These are phyloP conservation scores for Apeira syringaria DNA, from an alignment of 2,888 invertebrate genomes.

Conservation along the genomic window DNA sequence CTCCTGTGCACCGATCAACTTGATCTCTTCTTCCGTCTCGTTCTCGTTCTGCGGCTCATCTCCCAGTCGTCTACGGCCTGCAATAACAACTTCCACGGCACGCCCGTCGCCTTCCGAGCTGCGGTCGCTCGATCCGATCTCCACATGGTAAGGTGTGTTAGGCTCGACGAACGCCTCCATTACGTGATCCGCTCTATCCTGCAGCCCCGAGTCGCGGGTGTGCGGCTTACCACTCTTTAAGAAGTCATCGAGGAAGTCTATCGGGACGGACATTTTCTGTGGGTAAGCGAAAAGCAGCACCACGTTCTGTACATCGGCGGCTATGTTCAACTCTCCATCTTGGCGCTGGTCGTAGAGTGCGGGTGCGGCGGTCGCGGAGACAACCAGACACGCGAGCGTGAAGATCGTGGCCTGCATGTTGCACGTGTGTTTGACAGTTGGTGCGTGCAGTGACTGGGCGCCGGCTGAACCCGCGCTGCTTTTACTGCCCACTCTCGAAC, in stretches of 20 bases:
- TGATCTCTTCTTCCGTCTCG: conserved; percentile 61
- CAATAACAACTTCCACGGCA: conserved; percentile 66
- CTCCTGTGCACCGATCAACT: conserved; percentile 86
- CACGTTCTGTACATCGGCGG: conserved; percentile 89
- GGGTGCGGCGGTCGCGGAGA: conserved; percentile 52
- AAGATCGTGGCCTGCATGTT: conserved; percentile 48
- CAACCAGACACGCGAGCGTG: conserved; percentile 49
- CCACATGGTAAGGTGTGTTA: conserved; percentile 87
- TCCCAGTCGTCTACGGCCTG: conserved; percentile 54
- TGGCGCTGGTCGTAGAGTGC: conserved; percentile 87
- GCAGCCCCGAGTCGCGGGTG: conserved; percentile 39
- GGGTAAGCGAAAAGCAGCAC: conserved; percentile 87
- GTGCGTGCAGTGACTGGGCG: conserved; percentile 58
- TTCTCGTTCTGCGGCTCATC: conserved; percentile 44
- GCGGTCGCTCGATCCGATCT: conserved; percentile 72
- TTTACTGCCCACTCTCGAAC: conserved; percentile 70
- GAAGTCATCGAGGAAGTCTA: conserved; percentile 39
- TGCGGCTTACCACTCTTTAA: conserved; percentile 29
- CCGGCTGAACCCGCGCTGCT: conserved; percentile 62
- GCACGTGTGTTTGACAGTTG: conserved; percentile 58
- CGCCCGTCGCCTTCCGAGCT: conserved; percentile 50
- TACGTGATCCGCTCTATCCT: conserved; percentile 67
- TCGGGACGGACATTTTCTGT: conserved; percentile 44
- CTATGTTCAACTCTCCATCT: conserved; percentile 89
- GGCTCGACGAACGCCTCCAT: conserved; percentile 86